Evolutionary conservation across 92 coral and sea anemone species (phyloP).

Genomic region (Scolanthus callimorphus): DNA sequence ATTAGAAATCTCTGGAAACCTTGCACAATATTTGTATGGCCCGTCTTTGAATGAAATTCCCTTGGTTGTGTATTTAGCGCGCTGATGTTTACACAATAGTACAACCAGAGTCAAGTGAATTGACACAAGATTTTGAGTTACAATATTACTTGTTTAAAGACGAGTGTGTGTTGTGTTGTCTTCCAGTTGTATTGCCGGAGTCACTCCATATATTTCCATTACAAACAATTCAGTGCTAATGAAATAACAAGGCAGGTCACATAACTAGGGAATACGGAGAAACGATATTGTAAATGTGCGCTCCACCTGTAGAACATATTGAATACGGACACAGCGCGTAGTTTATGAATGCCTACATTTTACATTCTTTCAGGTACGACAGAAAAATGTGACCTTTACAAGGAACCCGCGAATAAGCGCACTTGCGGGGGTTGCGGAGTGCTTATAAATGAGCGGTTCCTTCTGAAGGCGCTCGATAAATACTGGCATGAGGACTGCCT

Average conservation of each 20-base stretch:
- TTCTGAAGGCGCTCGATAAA: conserved; percentile 89
- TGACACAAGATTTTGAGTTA: background rate
- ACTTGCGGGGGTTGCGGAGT: conserved; percentile 89
- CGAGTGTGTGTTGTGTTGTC: too few relatives aligned
- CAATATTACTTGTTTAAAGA: too few relatives aligned
- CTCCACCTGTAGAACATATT: too few relatives aligned
- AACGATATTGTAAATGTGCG: too few relatives aligned
- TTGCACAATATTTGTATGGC: too few relatives aligned
- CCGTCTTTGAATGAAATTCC: background rate
- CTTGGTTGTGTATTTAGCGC: background rate
- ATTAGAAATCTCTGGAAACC: too few relatives aligned
- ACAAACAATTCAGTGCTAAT: too few relatives aligned
- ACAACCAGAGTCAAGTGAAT: background rate
- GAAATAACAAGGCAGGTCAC: too few relatives aligned
- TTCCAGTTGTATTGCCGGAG: too few relatives aligned
- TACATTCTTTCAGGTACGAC: conserved; percentile 17
- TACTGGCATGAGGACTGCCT: conserved; percentile 98
- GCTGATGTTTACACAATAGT: background rate
- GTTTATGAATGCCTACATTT: background rate
- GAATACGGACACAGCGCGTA: too few relatives aligned
- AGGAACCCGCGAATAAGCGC: conserved; percentile 69
- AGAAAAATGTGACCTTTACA: conserved; percentile 64
- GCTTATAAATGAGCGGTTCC: conserved; percentile 84
- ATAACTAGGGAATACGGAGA: too few relatives aligned
- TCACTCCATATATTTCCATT: too few relatives aligned